Evolutionary conservation across 2,888 invertebrate genomes (phyloP), one percentile per base, ranked within the genome.

Genomic region (Melanostoma scalare): DNA sequence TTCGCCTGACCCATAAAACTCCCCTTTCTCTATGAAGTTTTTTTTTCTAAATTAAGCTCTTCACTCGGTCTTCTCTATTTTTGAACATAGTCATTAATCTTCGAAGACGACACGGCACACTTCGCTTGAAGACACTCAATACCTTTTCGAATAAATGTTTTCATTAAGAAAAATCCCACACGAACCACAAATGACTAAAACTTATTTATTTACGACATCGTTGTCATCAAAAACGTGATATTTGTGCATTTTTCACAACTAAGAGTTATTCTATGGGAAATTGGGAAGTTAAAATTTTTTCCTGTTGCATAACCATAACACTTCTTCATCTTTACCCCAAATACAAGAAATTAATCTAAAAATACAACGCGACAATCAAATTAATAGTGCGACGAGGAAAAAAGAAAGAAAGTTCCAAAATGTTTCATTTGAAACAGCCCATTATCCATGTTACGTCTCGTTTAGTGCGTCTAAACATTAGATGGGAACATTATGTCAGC

Each of bases 211-310:
- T 65, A 78, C 33, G 67, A 60, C 52, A 63, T 42, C 52, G 9
- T 44, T 55, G 73, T 63, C 35, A 40, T 10, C 5, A 58, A 56
- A 69, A 78, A 82, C 82, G 82, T 82, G 82, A 82, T 82, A 69
- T 78, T 65, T 65, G 40, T 6, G 73, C 53, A 31, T 78, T 77
- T 82, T 73, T 73, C 73, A 52, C 30, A 44, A 55, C 48, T 20
- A 44, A 50, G 8, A 55, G 58, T 42, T 55, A 56, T 58, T 52
- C 58, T 58, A 38, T 67, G 38, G 36, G 9, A 60, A 67, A 53
- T 72, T 63, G 6, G 6, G 48, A 48, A n/a, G 38, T 50, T 63
- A 31, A 30, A 63, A 71, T 35, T 63, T 65, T 55, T 72, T 72
- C 81, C 61, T 67, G 67, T 81, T 65, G 71, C 35, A 53, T 20